Conservation (phyloP, 1,140 invertebrate genomes). For the Antheraea pernyi region DNA sequence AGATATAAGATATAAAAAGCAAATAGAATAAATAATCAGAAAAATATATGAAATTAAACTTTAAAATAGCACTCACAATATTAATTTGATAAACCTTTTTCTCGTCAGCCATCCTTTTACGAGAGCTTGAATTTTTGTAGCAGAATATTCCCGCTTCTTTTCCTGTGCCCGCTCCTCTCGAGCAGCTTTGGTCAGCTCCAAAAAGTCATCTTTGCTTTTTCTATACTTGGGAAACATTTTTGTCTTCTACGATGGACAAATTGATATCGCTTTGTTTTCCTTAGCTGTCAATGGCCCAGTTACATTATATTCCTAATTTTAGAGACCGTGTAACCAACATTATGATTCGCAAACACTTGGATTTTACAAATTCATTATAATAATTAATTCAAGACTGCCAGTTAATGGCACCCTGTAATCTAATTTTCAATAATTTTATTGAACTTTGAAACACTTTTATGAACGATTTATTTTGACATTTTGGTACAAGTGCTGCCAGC, state of each 20-base stretch:
- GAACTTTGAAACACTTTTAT: conserved; percentile 14
- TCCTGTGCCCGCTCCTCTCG: conserved; percentile 91
- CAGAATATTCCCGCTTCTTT: conserved; percentile 86
- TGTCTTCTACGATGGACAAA: conserved; percentile 34
- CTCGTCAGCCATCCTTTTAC: conserved; percentile 87
- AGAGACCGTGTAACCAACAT: background rate
- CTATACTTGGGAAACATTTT: conserved; percentile 70
- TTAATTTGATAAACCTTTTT: conserved; percentile 78
- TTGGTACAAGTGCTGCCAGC: background rate
- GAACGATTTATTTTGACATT: conserved; percentile 27
- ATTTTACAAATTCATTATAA: background rate
- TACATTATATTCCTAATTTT: background rate
- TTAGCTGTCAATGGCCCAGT: conserved; percentile 33
- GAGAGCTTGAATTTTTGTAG: conserved; percentile 85
- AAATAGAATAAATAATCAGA: background rate
- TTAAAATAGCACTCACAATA: conserved; percentile 80
- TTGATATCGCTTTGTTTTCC: conserved; percentile 53
- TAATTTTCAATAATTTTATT: conserved; percentile 19
- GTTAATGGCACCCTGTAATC: conserved; percentile 7
- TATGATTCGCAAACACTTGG: background rate
- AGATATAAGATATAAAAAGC: background rate
- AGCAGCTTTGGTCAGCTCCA: conserved; percentile 92
- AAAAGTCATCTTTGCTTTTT: conserved; percentile 80
- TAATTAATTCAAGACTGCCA: background rate
- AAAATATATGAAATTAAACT: background rate